These are phyloP conservation scores for Phyllostomus discolor DNA, from an alignment of 2,113 vertebrate genomes.

Conservation along the genomic window DNA sequence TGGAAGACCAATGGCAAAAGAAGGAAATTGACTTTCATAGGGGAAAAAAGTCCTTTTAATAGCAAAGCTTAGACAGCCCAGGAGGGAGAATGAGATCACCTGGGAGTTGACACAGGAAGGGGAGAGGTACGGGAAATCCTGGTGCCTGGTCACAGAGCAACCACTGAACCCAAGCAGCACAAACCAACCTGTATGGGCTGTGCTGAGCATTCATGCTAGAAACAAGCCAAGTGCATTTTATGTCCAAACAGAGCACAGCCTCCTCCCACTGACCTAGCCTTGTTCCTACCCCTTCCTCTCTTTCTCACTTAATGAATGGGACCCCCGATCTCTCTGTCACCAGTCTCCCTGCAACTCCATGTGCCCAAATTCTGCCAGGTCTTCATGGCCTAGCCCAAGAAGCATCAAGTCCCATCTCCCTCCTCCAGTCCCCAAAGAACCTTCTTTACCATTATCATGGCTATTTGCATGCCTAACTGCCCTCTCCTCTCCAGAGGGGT, in stretches of 20 bases:
- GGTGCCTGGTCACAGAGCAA: background rate
- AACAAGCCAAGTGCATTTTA: background rate
- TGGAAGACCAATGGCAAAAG: background rate
- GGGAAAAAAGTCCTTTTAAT: background rate
- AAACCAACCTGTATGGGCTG: background rate
- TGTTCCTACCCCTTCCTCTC: background rate
- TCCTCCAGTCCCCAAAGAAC: background rate
- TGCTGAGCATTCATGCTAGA: background rate
- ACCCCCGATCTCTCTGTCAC: background rate
- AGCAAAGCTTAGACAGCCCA: background rate
- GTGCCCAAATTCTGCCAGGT: background rate
- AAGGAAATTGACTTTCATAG: background rate
- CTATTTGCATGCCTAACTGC: background rate
- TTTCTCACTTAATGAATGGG: background rate
- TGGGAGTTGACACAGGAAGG: background rate
- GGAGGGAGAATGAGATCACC: background rate
- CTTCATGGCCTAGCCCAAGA: background rate
- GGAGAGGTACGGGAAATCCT: background rate
- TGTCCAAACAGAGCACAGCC: background rate
- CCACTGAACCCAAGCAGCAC: background rate
- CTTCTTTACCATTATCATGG: background rate
- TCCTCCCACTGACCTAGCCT: background rate
- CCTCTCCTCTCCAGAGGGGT: background rate
- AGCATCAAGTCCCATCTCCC: background rate
- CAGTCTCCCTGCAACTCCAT: background rate